Conservation (phyloP, 2,797 vertebrate genomes). For the Luscinia luscinia region DNA sequence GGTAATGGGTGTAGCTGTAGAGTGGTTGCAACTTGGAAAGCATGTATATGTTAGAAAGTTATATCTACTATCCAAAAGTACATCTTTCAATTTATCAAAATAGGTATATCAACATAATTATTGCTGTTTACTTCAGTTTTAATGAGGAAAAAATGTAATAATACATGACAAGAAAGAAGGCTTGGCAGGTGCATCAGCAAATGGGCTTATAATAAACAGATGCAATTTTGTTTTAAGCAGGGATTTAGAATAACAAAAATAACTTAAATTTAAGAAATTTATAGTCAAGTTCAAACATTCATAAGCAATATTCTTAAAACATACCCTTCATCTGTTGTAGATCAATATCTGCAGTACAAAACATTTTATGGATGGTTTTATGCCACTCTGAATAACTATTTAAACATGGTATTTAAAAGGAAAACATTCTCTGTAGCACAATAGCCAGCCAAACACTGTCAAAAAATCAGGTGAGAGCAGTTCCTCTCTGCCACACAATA, state of each 20-base stretch:
- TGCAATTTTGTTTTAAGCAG: not conserved
- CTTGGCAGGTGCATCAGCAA: conserved; percentile 6
- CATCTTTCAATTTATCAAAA: not conserved
- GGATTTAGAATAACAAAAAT: not conserved
- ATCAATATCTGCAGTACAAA: not conserved
- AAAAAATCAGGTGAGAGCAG: not conserved
- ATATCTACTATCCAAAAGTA: not conserved
- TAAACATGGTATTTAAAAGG: not conserved
- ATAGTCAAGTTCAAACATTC: not conserved
- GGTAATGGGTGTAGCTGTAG: not conserved
- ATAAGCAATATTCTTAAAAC: not conserved
- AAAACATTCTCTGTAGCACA: not conserved
- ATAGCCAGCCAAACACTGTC: not conserved
- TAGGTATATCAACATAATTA: not conserved
- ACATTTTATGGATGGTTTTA: not conserved
- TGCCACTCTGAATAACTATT: not conserved
- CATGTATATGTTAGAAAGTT: not conserved
- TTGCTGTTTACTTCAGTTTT: not conserved
- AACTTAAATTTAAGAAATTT: not conserved
- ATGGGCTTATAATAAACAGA: not conserved
- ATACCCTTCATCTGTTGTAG: not conserved
- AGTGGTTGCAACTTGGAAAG: not conserved
- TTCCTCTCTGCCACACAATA: not conserved
- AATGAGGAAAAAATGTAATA: not conserved
- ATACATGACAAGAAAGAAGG: not conserved